These are phyloP conservation scores for Pyxicephalus adspersus DNA, from an alignment of 2,113 vertebrate species.

Conservation along the genomic window DNA sequence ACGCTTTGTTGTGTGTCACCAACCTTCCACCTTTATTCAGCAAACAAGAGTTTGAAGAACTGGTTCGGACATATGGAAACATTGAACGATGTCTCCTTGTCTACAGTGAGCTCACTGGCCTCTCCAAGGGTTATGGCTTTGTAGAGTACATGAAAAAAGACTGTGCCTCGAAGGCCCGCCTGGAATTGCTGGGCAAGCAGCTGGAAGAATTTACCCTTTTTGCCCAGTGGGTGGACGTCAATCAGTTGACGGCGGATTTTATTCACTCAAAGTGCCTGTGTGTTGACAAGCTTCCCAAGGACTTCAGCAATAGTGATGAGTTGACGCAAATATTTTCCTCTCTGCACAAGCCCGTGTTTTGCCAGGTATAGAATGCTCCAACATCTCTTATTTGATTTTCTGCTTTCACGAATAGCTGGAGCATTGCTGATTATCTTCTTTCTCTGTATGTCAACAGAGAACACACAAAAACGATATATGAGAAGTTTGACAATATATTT, in stretches of 20 bases:
- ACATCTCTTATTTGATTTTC: neutral
- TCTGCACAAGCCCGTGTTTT: slow-evolving; percentile 90
- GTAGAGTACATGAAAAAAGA: slow-evolving; percentile 99
- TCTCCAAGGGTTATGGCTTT: slow-evolving; percentile 95
- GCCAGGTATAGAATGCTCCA: slow-evolving; percentile 79
- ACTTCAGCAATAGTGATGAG: slow-evolving; percentile 82
- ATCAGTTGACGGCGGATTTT: slow-evolving; percentile 87
- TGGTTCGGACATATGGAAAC: slow-evolving; percentile 91
- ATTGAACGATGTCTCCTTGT: slow-evolving; percentile 95
- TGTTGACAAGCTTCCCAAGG: slow-evolving; percentile 84
- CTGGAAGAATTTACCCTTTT: slow-evolving; percentile 83
- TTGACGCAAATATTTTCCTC: slow-evolving; percentile 85
- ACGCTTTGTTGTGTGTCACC: slow-evolving; percentile 92
- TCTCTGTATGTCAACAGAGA: neutral
- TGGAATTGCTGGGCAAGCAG: slow-evolving; percentile 88
- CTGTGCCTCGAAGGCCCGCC: slow-evolving; percentile 90
- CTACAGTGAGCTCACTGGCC: slow-evolving; percentile 87
- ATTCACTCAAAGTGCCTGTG: slow-evolving; percentile 97
- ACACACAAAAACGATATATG: no score
- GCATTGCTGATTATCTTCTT: neutral
- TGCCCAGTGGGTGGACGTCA: slow-evolving; percentile 97
- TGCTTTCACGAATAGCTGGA: neutral
- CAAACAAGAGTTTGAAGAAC: slow-evolving; percentile 86
- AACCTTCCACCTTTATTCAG: slow-evolving; percentile 86
- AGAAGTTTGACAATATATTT: no score